Percentiles rank a stretch among this genome's conserved stretches.
Evolutionary conservation across 2,797 vertebrate species (phyloP).

Genomic region (Pitangus sulphuratus): DNA sequence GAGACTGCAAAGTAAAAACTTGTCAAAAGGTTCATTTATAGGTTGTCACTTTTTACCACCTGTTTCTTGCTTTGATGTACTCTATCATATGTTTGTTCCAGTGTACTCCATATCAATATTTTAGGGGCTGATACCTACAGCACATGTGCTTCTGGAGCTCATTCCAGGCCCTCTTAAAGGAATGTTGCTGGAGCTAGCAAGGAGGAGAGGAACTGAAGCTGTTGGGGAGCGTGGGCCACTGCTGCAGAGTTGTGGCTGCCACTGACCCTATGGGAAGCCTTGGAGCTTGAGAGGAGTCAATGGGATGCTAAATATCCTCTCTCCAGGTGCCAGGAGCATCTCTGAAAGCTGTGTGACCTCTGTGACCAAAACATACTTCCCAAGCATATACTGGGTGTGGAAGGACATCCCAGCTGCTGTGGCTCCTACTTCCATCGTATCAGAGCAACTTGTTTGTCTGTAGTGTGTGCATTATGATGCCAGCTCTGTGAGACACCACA

Average conservation of each 20-base stretch:
- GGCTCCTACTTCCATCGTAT: rapidly evolving
- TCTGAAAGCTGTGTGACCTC: background rate
- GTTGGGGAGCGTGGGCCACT: background rate
- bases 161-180: background rate
- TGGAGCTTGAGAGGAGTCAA: rapidly evolving
- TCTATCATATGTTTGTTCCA: background rate
- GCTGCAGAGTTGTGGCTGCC: background rate
- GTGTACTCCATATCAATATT: background rate
- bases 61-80: background rate
- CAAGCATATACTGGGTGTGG: background rate
- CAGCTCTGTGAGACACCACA: background rate
- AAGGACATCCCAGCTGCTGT: background rate
- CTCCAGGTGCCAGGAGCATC: rapidly evolving
- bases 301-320: background rate
- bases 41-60: background rate
- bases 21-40: background rate
- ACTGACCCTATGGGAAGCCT: background rate
- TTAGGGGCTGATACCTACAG: background rate
- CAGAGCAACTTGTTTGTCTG: background rate
- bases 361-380: background rate
- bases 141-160: background rate
- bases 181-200: background rate
- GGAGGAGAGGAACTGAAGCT: background rate
- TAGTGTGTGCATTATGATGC: background rate
- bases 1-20: background rate